Conservation (phyloP, 2,888 invertebrate species). For the Epistrophe eligans region DNA sequence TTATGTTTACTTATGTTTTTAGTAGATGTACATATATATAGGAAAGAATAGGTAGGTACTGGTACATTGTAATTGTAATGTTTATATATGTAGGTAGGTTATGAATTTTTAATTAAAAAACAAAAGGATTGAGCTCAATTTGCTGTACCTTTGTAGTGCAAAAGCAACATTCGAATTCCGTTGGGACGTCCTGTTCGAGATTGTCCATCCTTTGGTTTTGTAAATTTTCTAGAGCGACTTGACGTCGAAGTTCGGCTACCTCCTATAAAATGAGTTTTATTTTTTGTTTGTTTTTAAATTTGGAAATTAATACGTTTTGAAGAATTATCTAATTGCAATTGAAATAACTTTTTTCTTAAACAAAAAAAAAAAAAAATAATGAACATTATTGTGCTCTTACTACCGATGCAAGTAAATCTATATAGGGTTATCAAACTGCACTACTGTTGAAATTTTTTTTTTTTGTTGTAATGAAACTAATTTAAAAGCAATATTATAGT, state of each 20-base stretch:
- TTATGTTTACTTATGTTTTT: constrained; percentile 14
- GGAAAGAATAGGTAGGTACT: neutral
- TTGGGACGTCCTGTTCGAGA: constrained; percentile 94
- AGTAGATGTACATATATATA: neutral
- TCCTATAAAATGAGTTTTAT: constrained; percentile 82
- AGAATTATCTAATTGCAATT: constrained; percentile 22
- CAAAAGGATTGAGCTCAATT: constrained; percentile 4
- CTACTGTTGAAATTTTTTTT: neutral
- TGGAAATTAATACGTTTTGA: neutral
- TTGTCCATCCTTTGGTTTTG: constrained; percentile 85
- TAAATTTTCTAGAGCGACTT: constrained; percentile 84
- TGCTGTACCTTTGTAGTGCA: constrained; percentile 93
- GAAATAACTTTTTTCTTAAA: constrained; percentile 16
- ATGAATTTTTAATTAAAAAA: neutral
- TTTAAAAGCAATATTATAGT: constrained; percentile 3
- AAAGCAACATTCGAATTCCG: constrained; percentile 98
- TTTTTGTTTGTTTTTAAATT: constrained; percentile 72
- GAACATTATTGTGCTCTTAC: constrained; percentile 22
- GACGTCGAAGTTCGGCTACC: constrained; percentile 84
- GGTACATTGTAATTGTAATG: no score
- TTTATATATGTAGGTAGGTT: neutral
- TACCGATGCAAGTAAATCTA: constrained; percentile 36
- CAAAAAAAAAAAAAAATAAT: constrained; percentile 1
- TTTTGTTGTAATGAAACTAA: constrained; percentile 3
- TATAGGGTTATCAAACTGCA: constrained; percentile 10